A percentile compares a stretch with the other conserved stretches of the same genome.
Evolutionary conservation across 2,113 vertebrate species (phyloP).

Genomic region (Ptilorrhoa leucosticta): DNA sequence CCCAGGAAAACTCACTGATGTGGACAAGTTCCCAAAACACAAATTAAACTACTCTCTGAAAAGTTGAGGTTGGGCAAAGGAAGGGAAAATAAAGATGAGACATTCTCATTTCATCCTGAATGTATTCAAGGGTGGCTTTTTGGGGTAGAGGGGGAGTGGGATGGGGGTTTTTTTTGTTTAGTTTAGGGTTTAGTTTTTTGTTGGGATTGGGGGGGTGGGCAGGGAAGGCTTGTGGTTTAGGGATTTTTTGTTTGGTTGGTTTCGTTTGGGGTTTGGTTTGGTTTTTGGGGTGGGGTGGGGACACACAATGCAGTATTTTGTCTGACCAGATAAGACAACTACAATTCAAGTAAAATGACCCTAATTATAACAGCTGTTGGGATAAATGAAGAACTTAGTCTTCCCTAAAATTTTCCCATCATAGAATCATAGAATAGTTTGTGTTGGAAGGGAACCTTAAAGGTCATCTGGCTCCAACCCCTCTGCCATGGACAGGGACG

Average conservation of each 20-base stretch:
- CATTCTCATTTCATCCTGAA: neutral
- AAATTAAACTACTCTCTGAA: neutral
- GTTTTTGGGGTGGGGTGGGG: accelerated
- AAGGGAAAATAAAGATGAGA: neutral
- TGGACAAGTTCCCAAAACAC: neutral
- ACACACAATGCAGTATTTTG: neutral
- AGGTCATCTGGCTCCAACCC: neutral
- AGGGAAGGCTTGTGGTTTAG: neutral
- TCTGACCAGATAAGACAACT: neutral
- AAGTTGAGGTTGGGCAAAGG: neutral
- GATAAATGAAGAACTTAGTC: neutral
- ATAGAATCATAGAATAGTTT: neutral
- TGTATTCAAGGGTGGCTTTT: neutral
- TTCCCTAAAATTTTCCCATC: neutral
- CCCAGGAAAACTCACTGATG: neutral
- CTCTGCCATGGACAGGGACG: neutral
- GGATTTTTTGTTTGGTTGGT: neutral
- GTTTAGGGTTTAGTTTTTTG: neutral
- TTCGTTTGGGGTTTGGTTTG: neutral
- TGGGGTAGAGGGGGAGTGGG: neutral
- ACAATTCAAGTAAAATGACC: neutral
- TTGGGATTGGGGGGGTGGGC: accelerated
- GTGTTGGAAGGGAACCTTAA: neutral
- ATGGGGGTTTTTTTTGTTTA: neutral
- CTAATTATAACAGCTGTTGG: neutral